Evolutionary conservation across 1,140 invertebrate species (phyloP), one percentile per base, ranked within the genome.

Genomic region (Stegodyphus mimosarum): DNA sequence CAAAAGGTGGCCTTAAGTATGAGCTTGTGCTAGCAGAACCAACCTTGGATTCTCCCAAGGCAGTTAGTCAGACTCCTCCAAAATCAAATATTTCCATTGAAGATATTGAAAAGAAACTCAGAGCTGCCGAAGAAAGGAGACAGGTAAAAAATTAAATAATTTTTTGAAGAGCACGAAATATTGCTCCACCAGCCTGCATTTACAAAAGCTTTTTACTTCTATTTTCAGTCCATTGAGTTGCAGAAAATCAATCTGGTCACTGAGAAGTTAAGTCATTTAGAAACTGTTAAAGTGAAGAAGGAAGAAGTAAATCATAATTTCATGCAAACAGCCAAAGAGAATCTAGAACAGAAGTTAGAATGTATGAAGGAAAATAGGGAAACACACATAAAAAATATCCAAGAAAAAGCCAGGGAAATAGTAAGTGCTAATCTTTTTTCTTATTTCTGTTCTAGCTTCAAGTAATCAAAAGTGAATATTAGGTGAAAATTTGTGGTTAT

Each of bases 1-100:
- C 89, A 1, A 89, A 96, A 89, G 96, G 96, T 63, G 96, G 97
- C 52, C 90, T 98, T 69, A 95, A 95, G 88, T 98, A 96, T 92
- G 97, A 98, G 91, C 95, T 98, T 88, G 97, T 98, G 88, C 91
- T 98, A 87, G 95, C 95, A 69, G 95, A 97, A 89, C 95, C 96
- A 17, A 92, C 93, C 55, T 87, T 88, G 10, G 90, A 90, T 55
- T 89, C 90, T 13, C 92, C 92, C 74, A 92, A 92, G 52, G 75
- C 75, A 50, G 52, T 51, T 10, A 92, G 93, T 10, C 91, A 93
- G 33, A 94, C 94, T 5, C 93, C 94, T 11, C 90, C 90, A 7
- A 90, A 91, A 3, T 90, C 90, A 3, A 84, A 87, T 69, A 92
- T 95, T 13, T 95, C 95, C 33, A 94, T 93, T 6, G 94, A 96